These are phyloP conservation scores for Athene noctua DNA, from an alignment of 2,113 vertebrate species.

Conservation along the genomic window DNA sequence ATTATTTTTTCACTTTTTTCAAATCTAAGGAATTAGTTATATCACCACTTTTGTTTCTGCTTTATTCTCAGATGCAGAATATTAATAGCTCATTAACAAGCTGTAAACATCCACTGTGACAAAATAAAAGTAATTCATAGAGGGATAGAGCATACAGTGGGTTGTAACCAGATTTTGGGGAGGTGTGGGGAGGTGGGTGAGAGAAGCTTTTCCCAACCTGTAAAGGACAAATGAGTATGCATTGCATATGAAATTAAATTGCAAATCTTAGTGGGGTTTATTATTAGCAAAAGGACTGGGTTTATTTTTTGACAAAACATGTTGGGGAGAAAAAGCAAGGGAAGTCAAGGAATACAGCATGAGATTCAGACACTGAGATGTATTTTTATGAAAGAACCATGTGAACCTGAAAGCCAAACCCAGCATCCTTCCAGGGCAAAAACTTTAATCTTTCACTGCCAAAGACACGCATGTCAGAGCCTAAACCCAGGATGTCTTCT, in stretches of 20 bases:
- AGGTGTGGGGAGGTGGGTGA: slow-evolving; percentile 12
- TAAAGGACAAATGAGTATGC: background rate
- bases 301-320: background rate
- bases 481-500: background rate
- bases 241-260: background rate
- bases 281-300: slow-evolving; percentile 19
- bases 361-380: background rate
- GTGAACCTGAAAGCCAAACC: background rate
- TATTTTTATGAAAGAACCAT: background rate
- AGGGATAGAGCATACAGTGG: background rate
- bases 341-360: background rate
- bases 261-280: background rate
- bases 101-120: background rate
- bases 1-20: background rate
- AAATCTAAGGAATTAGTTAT: background rate
- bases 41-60: background rate
- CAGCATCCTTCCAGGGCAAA: background rate
- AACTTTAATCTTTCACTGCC: background rate
- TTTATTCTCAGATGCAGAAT: background rate
- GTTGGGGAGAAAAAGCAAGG: background rate
- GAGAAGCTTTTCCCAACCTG: slow-evolving; percentile 9
- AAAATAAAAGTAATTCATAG: background rate
- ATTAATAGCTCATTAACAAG: background rate
- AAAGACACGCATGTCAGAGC: accelerated
- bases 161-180: slow-evolving; percentile 23